phyloP scores from a whole-genome alignment of 1,140 invertebrate species.

The Scaptomyza pallida region DNA sequence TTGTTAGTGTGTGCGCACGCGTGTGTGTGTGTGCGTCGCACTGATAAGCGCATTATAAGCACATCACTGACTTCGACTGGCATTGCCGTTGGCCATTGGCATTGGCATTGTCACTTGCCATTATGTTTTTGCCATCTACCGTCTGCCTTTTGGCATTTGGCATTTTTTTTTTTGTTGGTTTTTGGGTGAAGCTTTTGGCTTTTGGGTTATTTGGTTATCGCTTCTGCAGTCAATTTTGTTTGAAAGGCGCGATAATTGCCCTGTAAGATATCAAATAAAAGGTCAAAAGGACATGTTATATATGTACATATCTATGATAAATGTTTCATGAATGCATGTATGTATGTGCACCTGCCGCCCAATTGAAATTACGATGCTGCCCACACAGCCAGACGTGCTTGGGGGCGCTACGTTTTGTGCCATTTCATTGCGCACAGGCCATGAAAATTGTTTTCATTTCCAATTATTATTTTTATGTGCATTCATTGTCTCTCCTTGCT shows the following conservation, averaged over 20 bases:
- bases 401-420: constrained; percentile 41
- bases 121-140: not conserved
- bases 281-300: constrained; percentile 56
- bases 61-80: constrained; percentile 51
- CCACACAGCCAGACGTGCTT: constrained; percentile 12
- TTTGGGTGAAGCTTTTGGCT: not conserved
- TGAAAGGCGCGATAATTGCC: constrained; percentile 42
- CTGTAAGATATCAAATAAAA: constrained; percentile 13
- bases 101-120: constrained; percentile 12
- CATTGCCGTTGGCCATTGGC: constrained; percentile 9
- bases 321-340: not conserved
- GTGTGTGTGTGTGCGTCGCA: constrained; percentile 36
- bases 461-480: constrained; percentile 82
- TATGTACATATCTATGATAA: not conserved
- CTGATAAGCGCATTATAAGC: constrained; percentile 77
- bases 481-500: constrained; percentile 67
- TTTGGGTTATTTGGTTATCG: not conserved
- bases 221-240: constrained; percentile 40
- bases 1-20: not conserved
- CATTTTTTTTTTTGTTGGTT: constrained; percentile 16
- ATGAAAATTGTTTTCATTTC: constrained; percentile 81
- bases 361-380: constrained; percentile 33
- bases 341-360: constrained; percentile 37
- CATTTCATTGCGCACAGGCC: constrained; percentile 56
- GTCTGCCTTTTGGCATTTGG: not conserved